Base-by-base conservation (phyloP, 64 coral and sea anemone species). In the Hydrozoanthus tunicans region DNA sequence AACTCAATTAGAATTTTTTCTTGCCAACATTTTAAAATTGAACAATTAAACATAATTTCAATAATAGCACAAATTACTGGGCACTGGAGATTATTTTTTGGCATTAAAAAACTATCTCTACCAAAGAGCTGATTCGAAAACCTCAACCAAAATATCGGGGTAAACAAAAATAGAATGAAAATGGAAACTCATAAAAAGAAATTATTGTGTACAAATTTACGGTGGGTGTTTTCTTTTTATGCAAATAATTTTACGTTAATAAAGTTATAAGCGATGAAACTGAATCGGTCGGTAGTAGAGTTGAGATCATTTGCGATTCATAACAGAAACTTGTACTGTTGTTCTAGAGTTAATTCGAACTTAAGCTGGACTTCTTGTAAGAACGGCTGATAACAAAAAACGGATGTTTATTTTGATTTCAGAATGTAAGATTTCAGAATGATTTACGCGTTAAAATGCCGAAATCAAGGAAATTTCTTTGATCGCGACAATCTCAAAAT, bases 1-100 rank as follows among this genome's bases (percentile, higher is more conserved):
- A 73, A 75, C 69, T 74, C 56, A 88, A 88, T 88, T 88, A 88
- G 12, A 17, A 61, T 32, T 60, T 75, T 86, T 74, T 13, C 20
- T 74, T 56, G 23, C 6, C 84, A 52, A 75, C 54, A 0, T 88
- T 88, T 74, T 88, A 55, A 88, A 88, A 88, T 88, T 74, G 84
- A 88, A 88, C 84, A 75, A 88, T 88, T 88, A 74, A 75, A 15
- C 53, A 74, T 74, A 59, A 73, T 88, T 73, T 58, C 10, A 3
- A n/a, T 74, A 65, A 58, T 83, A 83, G 62, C 12, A 67, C 11
- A 83, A 66, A 15, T 83, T 32, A 83, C 67, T 88, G 67, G 83
- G 54, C 32, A 10, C 12, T 59, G 68, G 24, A 56, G 20, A 11
- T 74, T 60, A 24, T 27, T 88, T 74, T 58, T 61, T 11, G 54